These are phyloP conservation scores for Ceriagrion tenellum DNA, from an alignment of 2,888 invertebrate genomes.

Conservation along the genomic window DNA sequence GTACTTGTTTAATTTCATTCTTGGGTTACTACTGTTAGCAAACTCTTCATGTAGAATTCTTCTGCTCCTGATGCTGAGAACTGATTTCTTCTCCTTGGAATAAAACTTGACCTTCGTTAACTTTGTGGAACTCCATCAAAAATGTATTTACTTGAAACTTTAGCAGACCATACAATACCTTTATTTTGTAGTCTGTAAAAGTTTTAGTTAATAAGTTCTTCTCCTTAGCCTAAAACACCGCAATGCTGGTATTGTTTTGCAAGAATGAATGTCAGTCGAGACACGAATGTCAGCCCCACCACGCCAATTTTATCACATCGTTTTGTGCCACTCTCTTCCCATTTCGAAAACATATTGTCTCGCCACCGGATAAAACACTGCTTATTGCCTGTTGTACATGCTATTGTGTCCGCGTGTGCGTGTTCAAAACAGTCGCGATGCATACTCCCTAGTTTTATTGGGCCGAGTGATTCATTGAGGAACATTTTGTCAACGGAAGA, in stretches of 20 bases:
- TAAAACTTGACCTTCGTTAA: no score
- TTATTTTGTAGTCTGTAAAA: no score
- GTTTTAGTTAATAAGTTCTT: no score
- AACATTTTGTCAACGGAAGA: constrained; percentile 20
- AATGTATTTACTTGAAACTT: no score
- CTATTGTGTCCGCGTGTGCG: neutral
- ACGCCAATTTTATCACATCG: neutral
- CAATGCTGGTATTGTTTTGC: neutral
- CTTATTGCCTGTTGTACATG: neutral
- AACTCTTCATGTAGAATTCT: neutral
- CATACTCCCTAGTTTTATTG: neutral
- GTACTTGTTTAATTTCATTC: no score
- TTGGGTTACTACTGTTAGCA: no score
- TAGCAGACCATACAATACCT: no score
- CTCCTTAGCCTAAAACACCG: no score
- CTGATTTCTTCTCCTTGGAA: neutral
- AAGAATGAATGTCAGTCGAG: neutral
- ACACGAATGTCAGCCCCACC: neutral
- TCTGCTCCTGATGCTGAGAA: neutral
- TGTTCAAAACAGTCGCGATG: neutral
- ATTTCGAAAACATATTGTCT: neutral
- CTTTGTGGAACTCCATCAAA: no score
- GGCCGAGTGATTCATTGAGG: neutral
- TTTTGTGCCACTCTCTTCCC: neutral
- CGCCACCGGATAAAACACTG: neutral